phyloP scores from a whole-genome alignment of 2,113 vertebrate genomes.

The Dipodomys merriami region DNA sequence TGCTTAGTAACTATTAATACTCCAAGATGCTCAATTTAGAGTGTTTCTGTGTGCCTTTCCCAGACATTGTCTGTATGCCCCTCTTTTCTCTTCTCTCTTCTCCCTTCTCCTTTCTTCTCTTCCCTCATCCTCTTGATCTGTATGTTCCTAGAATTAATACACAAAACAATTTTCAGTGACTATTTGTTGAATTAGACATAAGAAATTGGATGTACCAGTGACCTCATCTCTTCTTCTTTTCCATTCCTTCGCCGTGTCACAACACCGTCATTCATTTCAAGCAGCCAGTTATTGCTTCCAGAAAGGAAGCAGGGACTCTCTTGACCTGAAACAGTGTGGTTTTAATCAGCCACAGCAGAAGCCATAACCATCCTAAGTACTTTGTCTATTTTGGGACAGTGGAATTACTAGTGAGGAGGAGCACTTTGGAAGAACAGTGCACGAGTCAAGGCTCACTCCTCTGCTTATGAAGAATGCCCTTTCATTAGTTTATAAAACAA shows the following conservation, averaged over 20 bases:
- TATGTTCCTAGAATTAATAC: not conserved
- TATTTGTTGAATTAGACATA: not conserved
- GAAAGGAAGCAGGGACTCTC: not conserved
- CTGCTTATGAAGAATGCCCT: not conserved
- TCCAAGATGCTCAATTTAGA: not conserved
- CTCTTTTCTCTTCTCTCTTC: not conserved
- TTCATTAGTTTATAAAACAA: not conserved
- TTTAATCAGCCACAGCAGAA: slow-evolving; percentile 21
- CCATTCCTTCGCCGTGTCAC: not conserved
- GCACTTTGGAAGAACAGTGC: not conserved
- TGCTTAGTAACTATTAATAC: not conserved
- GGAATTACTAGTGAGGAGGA: not conserved
- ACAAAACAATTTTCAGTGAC: not conserved
- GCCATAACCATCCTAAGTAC: not conserved
- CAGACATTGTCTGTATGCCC: too few species aligned
- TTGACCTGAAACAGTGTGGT: not conserved
- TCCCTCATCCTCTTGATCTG: not conserved
- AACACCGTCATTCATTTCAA: not conserved
- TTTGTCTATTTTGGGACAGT: not conserved
- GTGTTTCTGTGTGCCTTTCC: not conserved
- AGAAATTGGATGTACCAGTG: not conserved
- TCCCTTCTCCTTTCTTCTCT: too few species aligned
- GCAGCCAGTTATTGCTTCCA: slow-evolving; percentile 47
- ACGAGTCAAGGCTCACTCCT: not conserved
- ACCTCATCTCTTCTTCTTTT: not conserved